These are phyloP conservation scores for Tipula confusa DNA, from an alignment of 2,888 invertebrate genomes.

Conservation along the genomic window DNA sequence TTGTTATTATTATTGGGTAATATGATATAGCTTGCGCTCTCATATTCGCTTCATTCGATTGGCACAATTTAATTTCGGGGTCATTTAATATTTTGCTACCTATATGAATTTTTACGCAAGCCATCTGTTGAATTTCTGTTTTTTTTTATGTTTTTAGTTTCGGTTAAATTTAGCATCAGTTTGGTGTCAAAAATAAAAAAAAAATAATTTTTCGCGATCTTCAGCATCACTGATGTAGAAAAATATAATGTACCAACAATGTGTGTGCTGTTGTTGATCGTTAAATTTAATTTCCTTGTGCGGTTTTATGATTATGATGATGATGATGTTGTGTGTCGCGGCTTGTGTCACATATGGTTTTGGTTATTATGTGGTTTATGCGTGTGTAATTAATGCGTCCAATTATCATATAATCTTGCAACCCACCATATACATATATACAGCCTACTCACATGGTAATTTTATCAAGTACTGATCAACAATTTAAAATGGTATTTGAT, in stretches of 20 bases:
- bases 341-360: background rate
- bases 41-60: background rate
- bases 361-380: background rate
- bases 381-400: background rate
- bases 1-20: background rate
- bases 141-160: too few relatives aligned
- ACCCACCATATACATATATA: background rate
- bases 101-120: background rate
- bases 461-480: constrained; percentile 3
- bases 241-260: background rate
- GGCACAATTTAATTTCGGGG: background rate
- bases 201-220: background rate
- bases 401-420: background rate
- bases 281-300: background rate
- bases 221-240: background rate
- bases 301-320: too few relatives aligned
- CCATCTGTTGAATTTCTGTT: background rate
- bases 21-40: background rate
- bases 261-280: background rate
- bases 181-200: background rate
- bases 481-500: constrained; percentile 15
- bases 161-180: constrained; percentile 3
- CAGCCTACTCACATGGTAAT: background rate
- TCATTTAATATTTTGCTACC: constrained; percentile 20
- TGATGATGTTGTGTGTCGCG: background rate